Percentiles rank a stretch among this genome's conserved stretches.
phyloP scores from a whole-genome alignment of 2,888 invertebrate species.

The Dorcus parallelipipedus region DNA sequence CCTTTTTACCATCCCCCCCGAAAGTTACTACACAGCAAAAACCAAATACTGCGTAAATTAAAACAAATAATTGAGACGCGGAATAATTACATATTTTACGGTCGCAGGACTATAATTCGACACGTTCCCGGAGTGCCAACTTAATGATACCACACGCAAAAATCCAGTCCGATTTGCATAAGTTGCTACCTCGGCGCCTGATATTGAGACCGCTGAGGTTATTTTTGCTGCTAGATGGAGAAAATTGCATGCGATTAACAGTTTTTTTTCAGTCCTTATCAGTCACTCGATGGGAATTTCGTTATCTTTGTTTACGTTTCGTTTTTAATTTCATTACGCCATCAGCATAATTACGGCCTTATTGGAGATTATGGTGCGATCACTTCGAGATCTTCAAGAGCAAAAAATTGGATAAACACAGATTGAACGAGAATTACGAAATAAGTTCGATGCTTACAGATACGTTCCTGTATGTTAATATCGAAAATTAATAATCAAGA shows the following conservation, averaged over 20 bases:
- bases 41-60: neutral
- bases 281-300: neutral
- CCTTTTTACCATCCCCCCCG: conserved; percentile 13
- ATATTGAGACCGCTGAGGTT: conserved; percentile 14
- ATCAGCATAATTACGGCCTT: no score
- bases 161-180: conserved; percentile 28
- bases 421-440: no score
- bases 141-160: conserved; percentile 25
- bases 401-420: no score
- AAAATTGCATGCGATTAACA: neutral
- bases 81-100: conserved; percentile 8
- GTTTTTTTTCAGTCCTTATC: neutral
- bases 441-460: no score
- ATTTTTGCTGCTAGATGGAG: conserved; percentile 4
- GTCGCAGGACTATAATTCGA: conserved; percentile 19
- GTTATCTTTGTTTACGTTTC: no score
- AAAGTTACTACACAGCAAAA: neutral
- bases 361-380: no score
- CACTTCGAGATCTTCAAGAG: no score
- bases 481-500: no score
- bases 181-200: conserved; percentile 24
- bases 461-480: no score
- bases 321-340: no score
- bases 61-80: conserved; percentile 1
- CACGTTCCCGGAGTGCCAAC: conserved; percentile 23